These are phyloP conservation scores for Molothrus aeneus DNA, from an alignment of 2,797 vertebrate genomes.

Conservation along the genomic window DNA sequence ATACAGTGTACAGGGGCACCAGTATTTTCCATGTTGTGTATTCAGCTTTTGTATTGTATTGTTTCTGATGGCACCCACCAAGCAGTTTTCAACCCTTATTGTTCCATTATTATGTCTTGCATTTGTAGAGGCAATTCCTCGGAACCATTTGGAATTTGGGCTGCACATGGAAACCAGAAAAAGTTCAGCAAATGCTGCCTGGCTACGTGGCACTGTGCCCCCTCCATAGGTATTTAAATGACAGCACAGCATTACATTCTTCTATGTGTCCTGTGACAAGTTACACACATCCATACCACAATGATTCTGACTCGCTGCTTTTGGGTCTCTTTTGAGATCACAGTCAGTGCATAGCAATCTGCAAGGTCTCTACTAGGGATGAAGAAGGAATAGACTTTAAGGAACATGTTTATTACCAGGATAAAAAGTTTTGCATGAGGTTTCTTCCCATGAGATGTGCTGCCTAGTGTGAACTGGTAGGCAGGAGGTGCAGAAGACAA, in stretches of 20 bases:
- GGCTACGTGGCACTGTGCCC: accelerated
- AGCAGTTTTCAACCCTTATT: neutral
- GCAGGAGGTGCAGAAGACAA: neutral
- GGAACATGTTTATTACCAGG: neutral
- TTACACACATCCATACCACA: neutral
- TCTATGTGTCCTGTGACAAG: neutral
- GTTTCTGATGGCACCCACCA: neutral
- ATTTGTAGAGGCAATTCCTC: neutral
- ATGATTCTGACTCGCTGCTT: neutral
- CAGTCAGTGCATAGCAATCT: neutral
- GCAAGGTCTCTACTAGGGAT: neutral
- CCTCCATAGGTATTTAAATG: neutral
- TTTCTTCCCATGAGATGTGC: neutral
- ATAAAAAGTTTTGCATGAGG: neutral
- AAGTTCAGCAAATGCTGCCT: neutral
- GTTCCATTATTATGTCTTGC: neutral
- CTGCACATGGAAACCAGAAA: neutral
- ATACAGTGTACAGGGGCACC: neutral
- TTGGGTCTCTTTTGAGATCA: neutral
- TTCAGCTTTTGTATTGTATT: neutral
- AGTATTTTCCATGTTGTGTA: neutral
- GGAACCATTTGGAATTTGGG: neutral
- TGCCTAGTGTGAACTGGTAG: neutral
- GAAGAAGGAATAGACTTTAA: neutral
- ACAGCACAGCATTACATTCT: neutral